phyloP scores from a whole-genome alignment of 2,888 invertebrate species.

The Heteromurus nitidus region DNA sequence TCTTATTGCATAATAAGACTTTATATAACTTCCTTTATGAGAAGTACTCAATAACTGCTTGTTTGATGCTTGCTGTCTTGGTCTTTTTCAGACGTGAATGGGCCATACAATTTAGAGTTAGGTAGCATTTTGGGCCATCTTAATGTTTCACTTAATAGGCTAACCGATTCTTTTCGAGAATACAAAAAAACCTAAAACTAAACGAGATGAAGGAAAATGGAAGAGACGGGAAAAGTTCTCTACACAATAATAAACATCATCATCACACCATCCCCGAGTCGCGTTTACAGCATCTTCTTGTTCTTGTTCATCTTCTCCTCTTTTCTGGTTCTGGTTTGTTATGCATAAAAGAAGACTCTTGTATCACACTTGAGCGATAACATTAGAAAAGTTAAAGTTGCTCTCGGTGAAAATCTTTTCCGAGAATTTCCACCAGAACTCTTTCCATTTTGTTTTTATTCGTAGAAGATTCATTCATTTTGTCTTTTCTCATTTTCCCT shows the following conservation, averaged over 20 bases:
- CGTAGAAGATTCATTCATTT: constrained; percentile 35
- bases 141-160: constrained; percentile 38
- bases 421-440: neutral
- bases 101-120: constrained; percentile 41
- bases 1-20: too few relatives aligned
- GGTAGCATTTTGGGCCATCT: constrained; percentile 17
- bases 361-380: neutral
- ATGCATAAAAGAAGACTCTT: constrained; percentile 12
- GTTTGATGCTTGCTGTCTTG: neutral
- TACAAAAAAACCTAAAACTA: constrained; percentile 20
- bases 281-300: too few relatives aligned
- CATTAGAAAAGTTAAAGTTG: constrained; percentile 2
- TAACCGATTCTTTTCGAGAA: constrained; percentile 13
- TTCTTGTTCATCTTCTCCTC: constrained; percentile 6
- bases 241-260: constrained; percentile 11
- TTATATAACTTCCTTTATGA: too few relatives aligned
- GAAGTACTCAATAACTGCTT: constrained; percentile 8
- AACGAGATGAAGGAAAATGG: constrained; percentile 4
- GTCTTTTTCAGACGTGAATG: neutral
- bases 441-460: constrained; percentile 46
- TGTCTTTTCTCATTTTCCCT: constrained; percentile 25
- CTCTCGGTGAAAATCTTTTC: constrained; percentile 23
- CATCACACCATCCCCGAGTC: neutral
- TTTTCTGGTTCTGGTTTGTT: constrained; percentile 20
- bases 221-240: constrained; percentile 12